Conservation (phyloP, 53 echinoderm and acorn worm genomes). For the Holothuria leucospilota region DNA sequence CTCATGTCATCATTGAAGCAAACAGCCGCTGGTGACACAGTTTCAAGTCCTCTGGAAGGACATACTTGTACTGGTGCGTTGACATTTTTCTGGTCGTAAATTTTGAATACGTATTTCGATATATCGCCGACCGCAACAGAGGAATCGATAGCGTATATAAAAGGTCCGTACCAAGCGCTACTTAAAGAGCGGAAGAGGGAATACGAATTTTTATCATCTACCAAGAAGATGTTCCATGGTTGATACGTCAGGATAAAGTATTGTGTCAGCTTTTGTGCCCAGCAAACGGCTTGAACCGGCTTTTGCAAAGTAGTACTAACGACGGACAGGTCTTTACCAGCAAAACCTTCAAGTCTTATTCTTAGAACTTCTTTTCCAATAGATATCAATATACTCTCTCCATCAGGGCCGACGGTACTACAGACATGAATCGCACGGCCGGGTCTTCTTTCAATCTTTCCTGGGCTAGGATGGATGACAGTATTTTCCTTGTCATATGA, state of each 20-base stretch:
- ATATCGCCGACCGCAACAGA: slow-evolving; percentile 13
- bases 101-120: slow-evolving; percentile 27
- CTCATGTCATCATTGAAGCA: not conserved
- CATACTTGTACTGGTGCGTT: not conserved
- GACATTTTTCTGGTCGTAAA: not conserved
- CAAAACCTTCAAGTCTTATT: too few relatives aligned
- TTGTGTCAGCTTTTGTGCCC: not conserved
- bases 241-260: slow-evolving; percentile 1
- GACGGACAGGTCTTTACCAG: too few relatives aligned
- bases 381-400: too few relatives aligned
- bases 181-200: not conserved
- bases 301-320: not conserved
- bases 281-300: not conserved
- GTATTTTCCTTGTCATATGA: too few relatives aligned
- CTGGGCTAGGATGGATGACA: too few relatives aligned
- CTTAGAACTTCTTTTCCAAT: too few relatives aligned
- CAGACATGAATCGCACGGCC: too few relatives aligned
- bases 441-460: too few relatives aligned
- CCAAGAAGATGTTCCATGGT: slow-evolving; percentile 22
- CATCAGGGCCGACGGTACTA: too few relatives aligned
- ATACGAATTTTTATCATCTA: not conserved
- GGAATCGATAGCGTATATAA: not conserved
- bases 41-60: not conserved
- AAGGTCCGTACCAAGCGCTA: slow-evolving; percentile 12
- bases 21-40: slow-evolving; percentile 8